Base-by-base conservation (phyloP, 92 coral and sea anemone species). In the Parazoanthus darwini region DNA sequence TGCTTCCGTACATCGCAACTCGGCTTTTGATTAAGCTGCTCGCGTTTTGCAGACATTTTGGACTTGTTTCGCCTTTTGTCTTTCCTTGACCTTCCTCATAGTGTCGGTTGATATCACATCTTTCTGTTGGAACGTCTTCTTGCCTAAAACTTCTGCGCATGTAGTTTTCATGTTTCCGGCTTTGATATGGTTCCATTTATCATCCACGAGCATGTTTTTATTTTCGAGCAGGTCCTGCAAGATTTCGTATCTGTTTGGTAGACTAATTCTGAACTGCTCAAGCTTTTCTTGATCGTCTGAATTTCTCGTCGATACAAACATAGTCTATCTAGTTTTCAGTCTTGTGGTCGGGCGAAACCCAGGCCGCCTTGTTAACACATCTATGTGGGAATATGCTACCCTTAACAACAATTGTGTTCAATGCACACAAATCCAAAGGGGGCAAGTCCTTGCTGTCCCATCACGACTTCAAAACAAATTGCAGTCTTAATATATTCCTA, bases 331-430 rank as follows among this genome's bases (percentile, higher is more conserved):
- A 80, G 79, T 85, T 67, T 42, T 81, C 85, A 56, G 73, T 56
- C 85, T 66, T 81, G 74, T 66, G 71, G 85, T 66, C 72, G 71
- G 88, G 88, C 54, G 79, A 85, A 68, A 85, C 67, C 88, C 88
- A 85, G 71, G 78, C 71, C 33, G 58, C 79, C 37, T 72, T 85
- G 42, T 85, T 67, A 35, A 85, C n/a, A 37, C 88, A 36, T 37
- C 35, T 66, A 51, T 85, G 77, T 81, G 70, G 85, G 65, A 85
- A 85, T 50, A 85, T 46, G 67, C 88, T 85, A 15, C 89, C 82
- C 54, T 81, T 72, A 73, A 85, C 76, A 81, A 86, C 82, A 82
- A 87, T 46, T 59, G 36, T 63, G 56, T 67, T 78, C 54, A 82
- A 74, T 39, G 78, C 89, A 65, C 78, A 87, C 58, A 79, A 20